Conservation (phyloP, 2,113 vertebrate genomes). For the Geococcyx californianus region DNA sequence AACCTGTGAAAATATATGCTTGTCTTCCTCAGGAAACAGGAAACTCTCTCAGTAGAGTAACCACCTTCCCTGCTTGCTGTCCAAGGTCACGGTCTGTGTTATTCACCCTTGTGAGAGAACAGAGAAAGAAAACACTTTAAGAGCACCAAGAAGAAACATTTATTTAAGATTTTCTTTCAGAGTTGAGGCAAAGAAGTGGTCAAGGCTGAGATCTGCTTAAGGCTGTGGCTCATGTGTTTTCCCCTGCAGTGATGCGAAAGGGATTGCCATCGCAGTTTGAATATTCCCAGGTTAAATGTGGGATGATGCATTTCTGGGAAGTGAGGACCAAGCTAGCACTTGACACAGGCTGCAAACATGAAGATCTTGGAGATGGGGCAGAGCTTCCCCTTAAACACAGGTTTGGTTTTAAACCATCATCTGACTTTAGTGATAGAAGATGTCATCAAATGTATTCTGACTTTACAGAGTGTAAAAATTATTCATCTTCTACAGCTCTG, state of each 20-base stretch:
- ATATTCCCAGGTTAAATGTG: neutral
- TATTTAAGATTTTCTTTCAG: neutral
- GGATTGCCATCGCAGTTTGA: neutral
- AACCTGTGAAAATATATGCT: neutral
- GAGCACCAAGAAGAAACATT: neutral
- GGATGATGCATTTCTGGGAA: neutral
- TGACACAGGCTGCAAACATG: neutral
- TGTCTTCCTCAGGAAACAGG: neutral
- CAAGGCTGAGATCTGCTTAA: neutral
- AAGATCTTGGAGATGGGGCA: neutral
- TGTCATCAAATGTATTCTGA: neutral
- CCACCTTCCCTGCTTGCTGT: neutral
- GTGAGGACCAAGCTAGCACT: neutral
- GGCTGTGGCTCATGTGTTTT: neutral
- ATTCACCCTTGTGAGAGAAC: neutral
- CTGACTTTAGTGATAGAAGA: neutral
- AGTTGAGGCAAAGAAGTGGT: neutral
- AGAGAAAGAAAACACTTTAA: neutral
- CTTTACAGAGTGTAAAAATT: neutral
- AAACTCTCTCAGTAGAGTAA: neutral
- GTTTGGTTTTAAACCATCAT: neutral
- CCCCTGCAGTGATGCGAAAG: neutral
- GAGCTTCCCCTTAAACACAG: neutral
- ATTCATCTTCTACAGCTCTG: neutral
- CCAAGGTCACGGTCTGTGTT: neutral